Conservation (phyloP, 2,888 invertebrate genomes). For the Drosophila putrida region DNA sequence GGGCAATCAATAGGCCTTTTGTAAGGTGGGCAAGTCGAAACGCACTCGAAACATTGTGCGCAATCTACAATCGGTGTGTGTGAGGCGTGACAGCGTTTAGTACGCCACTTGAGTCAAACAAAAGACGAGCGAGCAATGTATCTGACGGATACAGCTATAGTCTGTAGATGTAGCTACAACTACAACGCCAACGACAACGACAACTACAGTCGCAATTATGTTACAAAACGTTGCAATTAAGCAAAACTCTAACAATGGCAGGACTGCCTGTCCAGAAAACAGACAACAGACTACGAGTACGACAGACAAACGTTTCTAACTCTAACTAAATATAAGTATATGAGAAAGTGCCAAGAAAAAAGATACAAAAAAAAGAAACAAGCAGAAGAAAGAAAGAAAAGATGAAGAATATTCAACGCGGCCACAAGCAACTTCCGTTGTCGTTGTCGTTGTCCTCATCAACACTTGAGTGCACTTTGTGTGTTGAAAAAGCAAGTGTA, state of each 20-base stretch:
- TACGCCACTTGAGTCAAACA: conserved; percentile 74
- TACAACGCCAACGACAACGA: conserved; percentile 13
- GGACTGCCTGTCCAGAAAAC: conserved; percentile 13
- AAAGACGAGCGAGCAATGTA: conserved; percentile 62
- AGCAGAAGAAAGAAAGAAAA: conserved; percentile 3
- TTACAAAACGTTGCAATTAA: conserved; percentile 81
- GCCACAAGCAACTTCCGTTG: conserved; percentile 67
- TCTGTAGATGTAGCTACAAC: conserved; percentile 18
- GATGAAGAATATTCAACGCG: conserved; percentile 27
- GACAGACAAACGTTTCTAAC: conserved; percentile 36
- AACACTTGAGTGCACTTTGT: conserved; percentile 63
- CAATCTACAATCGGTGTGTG: conserved; percentile 74
- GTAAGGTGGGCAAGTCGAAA: conserved; percentile 50
- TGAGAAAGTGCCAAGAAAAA: conserved; percentile 16
- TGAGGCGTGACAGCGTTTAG: conserved; percentile 55
- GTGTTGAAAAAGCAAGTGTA: conserved; percentile 35
- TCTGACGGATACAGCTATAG: conserved; percentile 63
- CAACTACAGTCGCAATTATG: conserved; percentile 67
- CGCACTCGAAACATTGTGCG: conserved; percentile 72
- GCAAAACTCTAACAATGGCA: conserved; percentile 75
- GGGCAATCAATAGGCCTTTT: conserved; percentile 73
- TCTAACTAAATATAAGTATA: conserved; percentile 46
- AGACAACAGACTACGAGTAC: too few species aligned
- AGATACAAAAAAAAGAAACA: not conserved
- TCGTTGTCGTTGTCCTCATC: conserved; percentile 52